phyloP scores from a whole-genome alignment of 2,888 invertebrate genomes.

The Tinea pellionella region DNA sequence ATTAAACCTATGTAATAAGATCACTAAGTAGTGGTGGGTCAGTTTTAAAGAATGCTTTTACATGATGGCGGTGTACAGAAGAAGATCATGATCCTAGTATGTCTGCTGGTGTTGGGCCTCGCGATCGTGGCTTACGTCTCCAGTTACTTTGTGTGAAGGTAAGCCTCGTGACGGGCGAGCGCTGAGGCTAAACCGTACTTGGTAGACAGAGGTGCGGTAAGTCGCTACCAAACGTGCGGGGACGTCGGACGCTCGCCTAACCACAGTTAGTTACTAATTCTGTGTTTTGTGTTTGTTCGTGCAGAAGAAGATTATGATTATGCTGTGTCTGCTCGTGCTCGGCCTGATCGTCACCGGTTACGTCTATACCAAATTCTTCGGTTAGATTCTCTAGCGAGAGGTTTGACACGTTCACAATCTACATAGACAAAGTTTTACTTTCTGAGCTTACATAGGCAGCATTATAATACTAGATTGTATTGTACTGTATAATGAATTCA shows the following conservation, averaged over 20 bases:
- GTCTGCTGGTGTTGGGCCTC: constrained; percentile 85
- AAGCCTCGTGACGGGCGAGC: constrained; percentile 23
- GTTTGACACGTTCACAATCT: constrained; percentile 44
- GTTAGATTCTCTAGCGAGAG: constrained; percentile 56
- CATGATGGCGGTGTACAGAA: constrained; percentile 73
- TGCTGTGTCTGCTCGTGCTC: constrained; percentile 87
- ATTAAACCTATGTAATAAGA: background rate
- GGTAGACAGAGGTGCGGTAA: background rate
- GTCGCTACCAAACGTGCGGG: background rate
- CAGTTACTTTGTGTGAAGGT: constrained; percentile 68
- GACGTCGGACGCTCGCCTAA: constrained; percentile 32
- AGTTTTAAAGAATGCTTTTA: constrained; percentile 59
- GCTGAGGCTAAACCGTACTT: constrained; percentile 18
- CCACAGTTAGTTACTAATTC: constrained; percentile 48
- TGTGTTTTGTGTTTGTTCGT: constrained; percentile 65
- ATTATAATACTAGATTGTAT: constrained; percentile 30
- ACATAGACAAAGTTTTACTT: constrained; percentile 15
- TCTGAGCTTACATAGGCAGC: constrained; percentile 41
- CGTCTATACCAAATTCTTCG: constrained; percentile 66
- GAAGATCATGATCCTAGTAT: constrained; percentile 93
- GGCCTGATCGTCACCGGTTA: constrained; percentile 74
- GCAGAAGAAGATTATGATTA: constrained; percentile 95
- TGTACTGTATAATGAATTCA: background rate
- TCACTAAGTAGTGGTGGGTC: background rate
- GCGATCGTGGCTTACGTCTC: constrained; percentile 80